Evolutionary conservation across 1,140 invertebrate genomes (phyloP), one percentile per base, ranked within the genome.

Genomic region (Adelges cooleyi): DNA sequence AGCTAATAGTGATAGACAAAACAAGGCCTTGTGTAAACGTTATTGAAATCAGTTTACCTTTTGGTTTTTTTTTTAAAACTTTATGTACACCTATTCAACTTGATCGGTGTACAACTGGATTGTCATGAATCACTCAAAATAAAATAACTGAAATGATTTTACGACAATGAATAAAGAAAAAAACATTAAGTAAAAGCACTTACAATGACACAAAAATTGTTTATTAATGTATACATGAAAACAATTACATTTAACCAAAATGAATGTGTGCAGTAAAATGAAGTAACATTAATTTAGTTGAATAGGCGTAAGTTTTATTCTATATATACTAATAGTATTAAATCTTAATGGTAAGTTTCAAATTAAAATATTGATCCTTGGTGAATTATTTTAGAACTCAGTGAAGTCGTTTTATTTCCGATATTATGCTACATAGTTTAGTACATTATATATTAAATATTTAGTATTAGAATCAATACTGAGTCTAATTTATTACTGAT

Each of bases 21-120:
- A 62, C 42, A 62, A 62, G 56, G 56, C 56, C 56, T 62, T 46
- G 40, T 62, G 56, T 62, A 62, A n/a, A n/a, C 56, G 46, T 62
- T 62, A 62, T 62, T 48, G 17, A 48, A 62, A 62, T 46, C 20
- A 46, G 54, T 62, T 33, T 62, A 62, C 56, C 56, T 62, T 62
- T 62, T 25, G 33, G 44, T 48, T 62, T 44, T 44, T 62, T 40
- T 40, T 42, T 40, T 42, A 44, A 59, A 62, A 48, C 18, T 25
- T 46, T 18, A 62, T 56, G 42, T 46, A 48, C 56, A 48, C 56
- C 56, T 62, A 62, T 62, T 62, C 56, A 48, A 62, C 56, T 62
- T 62, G 56, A 62, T 29, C 9, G 42, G 56, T 62, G 42, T 62
- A 18, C 40, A 62, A 62, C 56, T 48, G 40, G 27, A 18, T 62